Evolutionary conservation across 2,888 invertebrate species (phyloP).

Genomic region (Thalpophila matura): DNA sequence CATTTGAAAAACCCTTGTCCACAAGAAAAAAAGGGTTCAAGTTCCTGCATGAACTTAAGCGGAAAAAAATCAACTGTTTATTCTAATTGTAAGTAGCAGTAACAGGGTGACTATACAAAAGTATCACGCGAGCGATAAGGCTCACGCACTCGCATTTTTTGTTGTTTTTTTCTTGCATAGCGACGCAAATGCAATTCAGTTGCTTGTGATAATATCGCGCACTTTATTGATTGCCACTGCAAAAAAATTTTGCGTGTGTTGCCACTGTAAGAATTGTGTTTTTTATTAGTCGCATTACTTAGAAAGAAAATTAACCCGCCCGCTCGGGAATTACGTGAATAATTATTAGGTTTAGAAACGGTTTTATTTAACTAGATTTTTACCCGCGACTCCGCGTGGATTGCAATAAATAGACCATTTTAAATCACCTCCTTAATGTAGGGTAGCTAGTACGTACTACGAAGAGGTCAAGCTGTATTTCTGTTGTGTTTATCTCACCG

Average conservation of each 20-base stretch:
- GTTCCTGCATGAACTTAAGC: slow-evolving; percentile 28
- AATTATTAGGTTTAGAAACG: slow-evolving; percentile 38
- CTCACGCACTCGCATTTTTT: slow-evolving; percentile 48
- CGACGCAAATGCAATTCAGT: slow-evolving; percentile 52
- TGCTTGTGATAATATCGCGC: slow-evolving; percentile 48
- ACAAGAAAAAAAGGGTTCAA: slow-evolving; percentile 14
- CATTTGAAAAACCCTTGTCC: slow-evolving; percentile 4
- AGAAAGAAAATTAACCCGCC: slow-evolving; percentile 18
- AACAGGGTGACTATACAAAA: slow-evolving; percentile 26
- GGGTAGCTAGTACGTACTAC: no score
- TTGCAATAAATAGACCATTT: no score
- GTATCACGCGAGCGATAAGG: slow-evolving; percentile 50
- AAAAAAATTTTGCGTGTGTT: slow-evolving; percentile 55
- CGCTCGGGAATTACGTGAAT: slow-evolving; percentile 40
- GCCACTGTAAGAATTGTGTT: slow-evolving; percentile 41
- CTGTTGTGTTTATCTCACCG: no score
- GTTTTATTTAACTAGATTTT: no score
- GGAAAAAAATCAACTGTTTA: slow-evolving; percentile 43
- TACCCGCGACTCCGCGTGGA: no score
- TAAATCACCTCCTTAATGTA: no score
- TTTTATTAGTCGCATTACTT: slow-evolving; percentile 37
- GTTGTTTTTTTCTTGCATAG: slow-evolving; percentile 29
- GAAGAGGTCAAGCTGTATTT: no score
- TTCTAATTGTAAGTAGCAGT: slow-evolving; percentile 58
- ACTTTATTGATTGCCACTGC: slow-evolving; percentile 55